Evolutionary conservation across 2,888 invertebrate genomes (phyloP).

Genomic region (Cataglyphis cursor): DNA sequence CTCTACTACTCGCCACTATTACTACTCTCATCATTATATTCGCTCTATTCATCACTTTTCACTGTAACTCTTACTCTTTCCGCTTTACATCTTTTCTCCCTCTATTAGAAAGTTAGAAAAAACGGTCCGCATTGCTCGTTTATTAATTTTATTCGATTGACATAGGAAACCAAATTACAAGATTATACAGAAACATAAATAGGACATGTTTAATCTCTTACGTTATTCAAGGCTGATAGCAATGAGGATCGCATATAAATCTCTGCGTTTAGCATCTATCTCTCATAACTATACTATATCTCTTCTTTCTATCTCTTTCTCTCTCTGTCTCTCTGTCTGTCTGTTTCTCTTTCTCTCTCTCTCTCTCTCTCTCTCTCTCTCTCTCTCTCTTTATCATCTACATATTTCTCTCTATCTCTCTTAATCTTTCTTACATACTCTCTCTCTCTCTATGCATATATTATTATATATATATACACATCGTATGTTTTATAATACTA

Average conservation of each 20-base stretch:
- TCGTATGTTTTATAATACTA: constrained; percentile 52
- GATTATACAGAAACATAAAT: not conserved
- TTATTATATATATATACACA: constrained; percentile 54
- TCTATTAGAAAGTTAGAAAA: constrained; percentile 30
- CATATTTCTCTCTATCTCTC: constrained; percentile 64
- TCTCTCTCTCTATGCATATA: constrained; percentile 66
- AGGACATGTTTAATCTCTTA: not conserved
- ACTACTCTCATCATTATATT: constrained; percentile 46
- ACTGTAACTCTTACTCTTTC: constrained; percentile 40
- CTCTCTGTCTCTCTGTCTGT: constrained; percentile 57
- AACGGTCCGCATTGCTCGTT: constrained; percentile 4
- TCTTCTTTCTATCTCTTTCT: constrained; percentile 52
- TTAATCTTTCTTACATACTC: constrained; percentile 70
- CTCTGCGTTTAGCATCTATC: constrained; percentile 35
- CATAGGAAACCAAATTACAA: not conserved
- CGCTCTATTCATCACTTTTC: constrained; percentile 44
- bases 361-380: constrained; percentile 63
- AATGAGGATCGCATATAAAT: constrained; percentile 24
- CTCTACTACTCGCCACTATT: constrained; percentile 53
- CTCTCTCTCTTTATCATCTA: constrained; percentile 61
- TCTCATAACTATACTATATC: constrained; percentile 34
- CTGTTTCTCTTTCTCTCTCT: constrained; percentile 9
- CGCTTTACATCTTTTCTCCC: constrained; percentile 46
- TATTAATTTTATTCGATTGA: constrained; percentile 3
- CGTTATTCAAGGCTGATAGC: not conserved